Evolutionary conservation across 2,888 invertebrate species (phyloP).

Genomic region (Hypercompe scribonia): DNA sequence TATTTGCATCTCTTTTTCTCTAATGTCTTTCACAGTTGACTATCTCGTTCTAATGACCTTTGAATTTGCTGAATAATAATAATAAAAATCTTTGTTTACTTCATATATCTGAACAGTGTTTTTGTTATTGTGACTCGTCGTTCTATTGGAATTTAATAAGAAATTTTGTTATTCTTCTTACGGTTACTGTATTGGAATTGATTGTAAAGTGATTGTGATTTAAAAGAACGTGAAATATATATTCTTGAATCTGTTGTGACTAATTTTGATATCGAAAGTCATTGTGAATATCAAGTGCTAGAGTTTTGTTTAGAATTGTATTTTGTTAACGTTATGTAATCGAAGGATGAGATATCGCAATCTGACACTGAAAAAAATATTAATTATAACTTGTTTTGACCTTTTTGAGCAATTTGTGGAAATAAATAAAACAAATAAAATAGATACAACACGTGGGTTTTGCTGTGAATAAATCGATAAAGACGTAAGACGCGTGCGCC

Average conservation of each 20-base stretch:
- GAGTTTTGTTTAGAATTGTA: constrained; percentile 69
- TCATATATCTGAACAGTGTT: constrained; percentile 78
- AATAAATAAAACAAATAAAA: constrained; percentile 67
- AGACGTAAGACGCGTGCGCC: constrained; percentile 82
- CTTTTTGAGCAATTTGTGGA: constrained; percentile 33
- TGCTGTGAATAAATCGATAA: constrained; percentile 80
- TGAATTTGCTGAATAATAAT: constrained; percentile 82
- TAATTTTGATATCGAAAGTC: constrained; percentile 78
- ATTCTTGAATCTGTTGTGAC: constrained; percentile 48
- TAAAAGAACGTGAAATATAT: constrained; percentile 24
- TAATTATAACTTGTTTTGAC: constrained; percentile 18
- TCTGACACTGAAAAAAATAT: constrained; percentile 34
- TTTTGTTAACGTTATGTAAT: constrained; percentile 79
- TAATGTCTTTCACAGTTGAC: constrained; percentile 26
- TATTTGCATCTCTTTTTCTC: constrained; percentile 59
- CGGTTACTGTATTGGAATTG: constrained; percentile 22
- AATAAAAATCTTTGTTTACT: constrained; percentile 85
- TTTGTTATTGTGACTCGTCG: constrained; percentile 77
- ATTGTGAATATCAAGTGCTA: constrained; percentile 79
- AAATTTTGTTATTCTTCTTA: constrained; percentile 23
- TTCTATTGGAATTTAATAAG: constrained; percentile 39
- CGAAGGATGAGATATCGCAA: constrained; percentile 61
- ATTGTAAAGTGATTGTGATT: constrained; percentile 25
- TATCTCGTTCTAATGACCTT: constrained; percentile 78
- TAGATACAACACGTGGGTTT: constrained; percentile 79